Evolutionary conservation across 2,113 vertebrate genomes (phyloP), one percentile per base, ranked within the genome.

Genomic region (Hiodon alosoides): DNA sequence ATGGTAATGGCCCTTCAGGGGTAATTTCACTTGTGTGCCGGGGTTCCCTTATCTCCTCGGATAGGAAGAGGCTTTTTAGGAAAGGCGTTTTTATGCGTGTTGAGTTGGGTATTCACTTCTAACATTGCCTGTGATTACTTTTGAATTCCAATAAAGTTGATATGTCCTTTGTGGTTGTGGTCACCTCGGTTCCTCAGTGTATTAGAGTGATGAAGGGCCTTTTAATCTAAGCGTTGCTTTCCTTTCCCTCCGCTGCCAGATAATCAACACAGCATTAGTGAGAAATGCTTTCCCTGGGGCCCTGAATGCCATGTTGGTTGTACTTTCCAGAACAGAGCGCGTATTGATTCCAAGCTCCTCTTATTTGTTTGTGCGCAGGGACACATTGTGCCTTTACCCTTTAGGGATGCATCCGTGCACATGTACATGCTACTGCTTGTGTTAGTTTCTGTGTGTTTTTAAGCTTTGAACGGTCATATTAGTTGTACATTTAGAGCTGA

Each of bases 1-100:
- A 74, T n/a, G 50, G 2, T 55, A 71, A 76, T 76, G 68, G 67
- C 57, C 57, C 16, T 60, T 76, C 74, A 69, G 60, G 67, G 66
- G 11, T 61, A 76, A 69, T 75, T 75, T 58, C 58, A 61, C 57
- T 68, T 76, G 6, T 53, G 14, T 62, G 48, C n/a, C 13, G 31
- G 10, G 55, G 67, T 31, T 14, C 53, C 47, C 67, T 69, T 75
- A 75, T 75, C 74, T 60, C 14, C 58, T 67, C 7, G 52, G 11
- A 48, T 14, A 8, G 64, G 74, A 69, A 53, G 66, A 61, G 74
- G 48, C 3, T 0, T 52, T 62, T 61, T 52, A 16, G 59, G 47
- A 62, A n/a, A 61, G 74, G 48, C 31, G 2, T 31, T 31, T 31
- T 31, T 31, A 31, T 31, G 31, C 31, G 2, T 53, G 58, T n/a